Evolutionary conservation across 2,113 vertebrate genomes (phyloP), one percentile per base, ranked within the genome.

Genomic region (Struthidea cinerea): DNA sequence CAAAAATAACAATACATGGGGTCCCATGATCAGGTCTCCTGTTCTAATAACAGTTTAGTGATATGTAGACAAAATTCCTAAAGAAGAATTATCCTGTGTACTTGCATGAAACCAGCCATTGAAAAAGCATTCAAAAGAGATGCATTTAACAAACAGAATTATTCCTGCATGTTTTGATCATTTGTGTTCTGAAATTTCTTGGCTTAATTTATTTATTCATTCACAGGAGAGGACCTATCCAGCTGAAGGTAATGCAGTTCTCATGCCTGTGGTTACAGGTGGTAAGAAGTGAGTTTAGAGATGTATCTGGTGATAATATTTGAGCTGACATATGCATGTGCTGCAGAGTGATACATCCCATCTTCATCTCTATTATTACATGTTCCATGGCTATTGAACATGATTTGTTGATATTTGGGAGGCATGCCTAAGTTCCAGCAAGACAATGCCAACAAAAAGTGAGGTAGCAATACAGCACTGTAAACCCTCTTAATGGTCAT

Each of bases 321-420:
- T 84, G 28, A 41, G 33, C 5, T 30, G 12, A 23, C 0, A 0
- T 24, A 39, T 47, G 16, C 2, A 4, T 47, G 30, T 30, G 11
- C n/a, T 82, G 22, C 52, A 57, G 37, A 35, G 19, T 13, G 8
- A 56, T 56, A 19, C 18, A 37, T 39, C 10, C 47, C 16, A 16
- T 73, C 75, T 74, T 27, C 47, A 53, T 16, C 24, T 32, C 9
- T 4, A 4, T 41, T 19, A 16, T 52, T 33, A 12, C 30, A 47
- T 39, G 15, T 71, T 67, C 33, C 7, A 27, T 56, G 39, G 10
- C 18, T 81, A 9, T 63, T 39, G 37, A 30, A 16, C 33, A 56
- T 27, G 2, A 52, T 44, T 73, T 70, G 42, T 17, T 67, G 39
- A 46, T 71, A 55, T 63, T 59, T 63, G 13, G 37, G 37, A 71